Conservation (phyloP, 2,113 vertebrate genomes). For the Hemibagrus wyckioides region DNA sequence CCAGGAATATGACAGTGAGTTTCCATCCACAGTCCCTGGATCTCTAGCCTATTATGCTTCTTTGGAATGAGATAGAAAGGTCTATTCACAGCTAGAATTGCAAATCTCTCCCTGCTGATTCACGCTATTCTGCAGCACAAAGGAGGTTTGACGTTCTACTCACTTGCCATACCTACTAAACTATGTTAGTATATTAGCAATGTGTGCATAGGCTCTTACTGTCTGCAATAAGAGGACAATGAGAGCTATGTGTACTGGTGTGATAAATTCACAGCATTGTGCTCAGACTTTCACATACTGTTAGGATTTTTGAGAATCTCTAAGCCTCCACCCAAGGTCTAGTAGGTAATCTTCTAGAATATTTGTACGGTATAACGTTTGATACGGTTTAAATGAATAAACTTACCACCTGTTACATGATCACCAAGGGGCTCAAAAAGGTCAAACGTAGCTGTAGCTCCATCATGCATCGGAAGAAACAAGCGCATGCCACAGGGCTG, state of each 20-base stretch:
- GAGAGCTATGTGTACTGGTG: background rate
- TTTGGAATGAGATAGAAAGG: background rate
- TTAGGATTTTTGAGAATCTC: background rate
- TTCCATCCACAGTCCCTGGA: background rate
- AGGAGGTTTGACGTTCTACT: background rate
- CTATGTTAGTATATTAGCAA: background rate
- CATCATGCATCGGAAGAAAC: slow-evolving; percentile 90
- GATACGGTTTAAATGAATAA: background rate
- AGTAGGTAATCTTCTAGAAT: background rate
- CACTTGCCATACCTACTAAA: background rate
- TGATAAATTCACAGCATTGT: background rate
- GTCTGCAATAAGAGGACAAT: background rate
- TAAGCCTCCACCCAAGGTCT: background rate
- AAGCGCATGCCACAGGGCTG: slow-evolving; percentile 84
- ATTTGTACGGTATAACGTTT: background rate
- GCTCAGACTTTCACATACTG: background rate
- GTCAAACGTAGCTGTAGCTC: slow-evolving; percentile 93
- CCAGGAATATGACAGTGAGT: background rate
- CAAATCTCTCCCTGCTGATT: background rate
- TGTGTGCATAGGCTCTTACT: background rate
- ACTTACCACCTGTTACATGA: slow-evolving; percentile 87
- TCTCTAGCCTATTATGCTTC: background rate
- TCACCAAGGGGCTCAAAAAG: slow-evolving; percentile 86
- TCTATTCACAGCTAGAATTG: background rate
- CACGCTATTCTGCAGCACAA: background rate